Evolutionary conservation across 1,140 invertebrate species (phyloP).

Genomic region (Luehdorfia chinensis): DNA sequence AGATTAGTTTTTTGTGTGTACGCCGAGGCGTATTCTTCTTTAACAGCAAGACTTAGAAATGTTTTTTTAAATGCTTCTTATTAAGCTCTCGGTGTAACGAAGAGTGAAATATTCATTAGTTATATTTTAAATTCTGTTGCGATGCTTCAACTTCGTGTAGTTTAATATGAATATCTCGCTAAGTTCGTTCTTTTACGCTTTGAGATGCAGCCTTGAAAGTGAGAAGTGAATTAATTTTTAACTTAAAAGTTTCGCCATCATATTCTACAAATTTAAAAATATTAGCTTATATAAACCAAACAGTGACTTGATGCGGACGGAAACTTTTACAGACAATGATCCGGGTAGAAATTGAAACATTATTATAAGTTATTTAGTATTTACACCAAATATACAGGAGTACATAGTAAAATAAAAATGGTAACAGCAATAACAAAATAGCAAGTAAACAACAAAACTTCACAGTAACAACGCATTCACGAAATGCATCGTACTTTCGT

Average conservation of each 20-base stretch:
- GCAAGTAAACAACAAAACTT: no score
- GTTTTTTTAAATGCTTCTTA: constrained; percentile 17
- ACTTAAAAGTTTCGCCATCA: constrained; percentile 31
- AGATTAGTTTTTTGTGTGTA: constrained; percentile 63
- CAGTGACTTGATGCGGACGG: no score
- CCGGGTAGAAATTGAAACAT: no score
- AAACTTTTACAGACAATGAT: no score
- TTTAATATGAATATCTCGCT: constrained; percentile 37
- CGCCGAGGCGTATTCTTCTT: constrained; percentile 35
- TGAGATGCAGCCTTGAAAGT: constrained; percentile 32
- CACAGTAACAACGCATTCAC: constrained; percentile 6
- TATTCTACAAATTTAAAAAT: no score
- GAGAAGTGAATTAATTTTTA: constrained; percentile 40
- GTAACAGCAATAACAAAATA: no score
- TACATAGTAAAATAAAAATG: no score
- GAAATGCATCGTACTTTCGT: constrained; percentile 19
- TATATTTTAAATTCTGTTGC: constrained; percentile 27
- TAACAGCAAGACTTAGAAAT: constrained; percentile 30
- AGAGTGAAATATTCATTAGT: constrained; percentile 39
- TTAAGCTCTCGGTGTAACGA: constrained; percentile 19
- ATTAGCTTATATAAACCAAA: no score
- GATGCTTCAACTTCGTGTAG: constrained; percentile 33
- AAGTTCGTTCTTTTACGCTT: constrained; percentile 32
- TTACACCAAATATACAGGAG: no score
- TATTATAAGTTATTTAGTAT: no score